A percentile compares a stretch with the other conserved stretches of the same genome.
Conservation (phyloP, 2,113 vertebrate genomes). For the Paralichthys olivaceus region DNA sequence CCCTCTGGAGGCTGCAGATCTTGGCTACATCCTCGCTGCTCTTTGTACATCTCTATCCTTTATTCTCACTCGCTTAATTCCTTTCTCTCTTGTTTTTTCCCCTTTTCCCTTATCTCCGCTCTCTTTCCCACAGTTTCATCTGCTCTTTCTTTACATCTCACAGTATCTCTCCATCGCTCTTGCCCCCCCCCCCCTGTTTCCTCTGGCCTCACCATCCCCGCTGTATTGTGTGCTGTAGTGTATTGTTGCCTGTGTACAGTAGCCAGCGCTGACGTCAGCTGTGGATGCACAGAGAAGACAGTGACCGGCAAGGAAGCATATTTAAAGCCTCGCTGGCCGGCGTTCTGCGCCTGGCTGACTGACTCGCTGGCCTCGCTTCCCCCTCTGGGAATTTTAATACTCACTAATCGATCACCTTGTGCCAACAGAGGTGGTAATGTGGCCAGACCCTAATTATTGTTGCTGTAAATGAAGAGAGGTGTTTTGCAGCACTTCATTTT, state of each 20-base stretch:
- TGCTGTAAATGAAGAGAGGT: constrained; percentile 72
- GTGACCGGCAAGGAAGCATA: constrained; percentile 10
- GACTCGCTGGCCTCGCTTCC: constrained; percentile 43
- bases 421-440: constrained; percentile 71
- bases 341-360: background rate
- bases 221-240: constrained; percentile 35
- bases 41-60: constrained; percentile 50
- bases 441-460: constrained; percentile 72
- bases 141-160: constrained; percentile 7
- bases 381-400: constrained; percentile 69
- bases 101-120: background rate
- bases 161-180: constrained; percentile 31
- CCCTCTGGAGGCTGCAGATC: constrained; percentile 49
- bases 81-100: background rate
- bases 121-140: constrained; percentile 5
- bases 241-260: constrained; percentile 57
- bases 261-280: constrained; percentile 61
- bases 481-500: constrained; percentile 66
- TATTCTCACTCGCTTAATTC: constrained; percentile 21
- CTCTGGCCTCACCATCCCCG: constrained; percentile 17
- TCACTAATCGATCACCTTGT: constrained; percentile 73
- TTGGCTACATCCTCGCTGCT: constrained; percentile 31
- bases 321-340: constrained; percentile 51
- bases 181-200: constrained; percentile 3
- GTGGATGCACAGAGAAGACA: constrained; percentile 35